Percentiles rank a stretch among this genome's conserved stretches.
Evolutionary conservation across 1,140 invertebrate genomes (phyloP).

Genomic region (Atta cephalotes): DNA sequence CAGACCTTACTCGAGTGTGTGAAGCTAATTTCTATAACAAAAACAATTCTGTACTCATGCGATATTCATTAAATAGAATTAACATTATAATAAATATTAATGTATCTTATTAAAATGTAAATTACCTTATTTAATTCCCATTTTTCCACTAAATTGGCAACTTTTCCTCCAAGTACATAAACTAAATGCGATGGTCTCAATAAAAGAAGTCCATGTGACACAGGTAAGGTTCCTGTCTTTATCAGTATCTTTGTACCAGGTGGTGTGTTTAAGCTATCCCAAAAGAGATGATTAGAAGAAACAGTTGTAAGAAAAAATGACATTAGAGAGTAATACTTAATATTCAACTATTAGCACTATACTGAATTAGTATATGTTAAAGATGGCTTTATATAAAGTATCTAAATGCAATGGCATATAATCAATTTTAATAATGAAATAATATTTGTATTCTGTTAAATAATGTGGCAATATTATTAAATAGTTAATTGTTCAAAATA

Average conservation of each 20-base stretch:
- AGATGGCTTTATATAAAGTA: no score
- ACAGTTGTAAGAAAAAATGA: background rate
- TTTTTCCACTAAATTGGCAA: conserved; percentile 94
- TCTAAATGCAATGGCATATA: no score
- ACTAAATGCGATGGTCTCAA: conserved; percentile 89
- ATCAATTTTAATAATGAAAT: no score
- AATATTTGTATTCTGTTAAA: no score
- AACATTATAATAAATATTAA: background rate
- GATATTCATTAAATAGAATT: conserved; percentile 11
- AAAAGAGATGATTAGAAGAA: background rate
- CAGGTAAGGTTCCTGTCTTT: conserved; percentile 83
- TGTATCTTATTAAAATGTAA: background rate
- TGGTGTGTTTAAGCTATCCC: conserved; percentile 84
- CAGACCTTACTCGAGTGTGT: conserved; percentile 88
- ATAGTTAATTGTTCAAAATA: no score
- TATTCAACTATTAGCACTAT: no score
- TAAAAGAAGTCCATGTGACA: conserved; percentile 90
- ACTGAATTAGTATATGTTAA: no score
- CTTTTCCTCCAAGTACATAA: conserved; percentile 92
- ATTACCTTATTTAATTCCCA: conserved; percentile 94
- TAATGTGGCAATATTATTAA: no score
- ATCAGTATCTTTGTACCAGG: conserved; percentile 84
- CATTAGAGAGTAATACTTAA: no score
- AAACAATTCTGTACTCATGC: background rate
- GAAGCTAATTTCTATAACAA: conserved; percentile 89